Conservation (phyloP, 2,888 invertebrate genomes). For the Sacculina carcini region DNA sequence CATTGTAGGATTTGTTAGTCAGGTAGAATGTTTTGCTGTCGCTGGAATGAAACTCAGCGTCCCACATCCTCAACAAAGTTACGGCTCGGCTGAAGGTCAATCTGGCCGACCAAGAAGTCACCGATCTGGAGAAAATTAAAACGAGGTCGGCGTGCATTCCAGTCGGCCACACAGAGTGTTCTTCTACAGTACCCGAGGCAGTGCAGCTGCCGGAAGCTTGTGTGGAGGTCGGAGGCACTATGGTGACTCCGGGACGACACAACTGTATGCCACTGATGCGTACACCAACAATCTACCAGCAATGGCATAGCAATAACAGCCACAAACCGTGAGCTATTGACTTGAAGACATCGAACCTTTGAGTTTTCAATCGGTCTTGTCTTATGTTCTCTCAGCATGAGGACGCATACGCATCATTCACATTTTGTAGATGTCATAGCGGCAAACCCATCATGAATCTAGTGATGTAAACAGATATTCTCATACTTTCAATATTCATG, state of each 20-base stretch:
- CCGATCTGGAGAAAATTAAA: background rate
- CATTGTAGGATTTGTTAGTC: constrained; percentile 7
- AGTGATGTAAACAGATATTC: no score
- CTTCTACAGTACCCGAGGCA: background rate
- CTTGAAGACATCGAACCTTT: no score
- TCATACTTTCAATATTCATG: no score
- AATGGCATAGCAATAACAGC: no score
- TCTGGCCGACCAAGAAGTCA: background rate
- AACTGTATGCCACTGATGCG: background rate
- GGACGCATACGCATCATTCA: no score
- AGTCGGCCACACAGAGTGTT: background rate
- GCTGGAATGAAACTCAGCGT: background rate
- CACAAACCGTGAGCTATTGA: no score
- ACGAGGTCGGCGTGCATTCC: background rate
- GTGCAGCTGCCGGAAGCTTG: background rate
- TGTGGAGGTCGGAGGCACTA: background rate
- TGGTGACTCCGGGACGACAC: background rate
- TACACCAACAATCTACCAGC: background rate
- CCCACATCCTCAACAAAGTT: constrained; percentile 2
- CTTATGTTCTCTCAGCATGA: no score
- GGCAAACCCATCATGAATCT: no score
- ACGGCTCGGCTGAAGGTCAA: background rate
- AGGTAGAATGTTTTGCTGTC: constrained; percentile 4
- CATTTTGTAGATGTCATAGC: no score
- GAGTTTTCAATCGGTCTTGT: no score